Base-by-base conservation (phyloP, 2,888 invertebrate species). In the Platycheirus albimanus region DNA sequence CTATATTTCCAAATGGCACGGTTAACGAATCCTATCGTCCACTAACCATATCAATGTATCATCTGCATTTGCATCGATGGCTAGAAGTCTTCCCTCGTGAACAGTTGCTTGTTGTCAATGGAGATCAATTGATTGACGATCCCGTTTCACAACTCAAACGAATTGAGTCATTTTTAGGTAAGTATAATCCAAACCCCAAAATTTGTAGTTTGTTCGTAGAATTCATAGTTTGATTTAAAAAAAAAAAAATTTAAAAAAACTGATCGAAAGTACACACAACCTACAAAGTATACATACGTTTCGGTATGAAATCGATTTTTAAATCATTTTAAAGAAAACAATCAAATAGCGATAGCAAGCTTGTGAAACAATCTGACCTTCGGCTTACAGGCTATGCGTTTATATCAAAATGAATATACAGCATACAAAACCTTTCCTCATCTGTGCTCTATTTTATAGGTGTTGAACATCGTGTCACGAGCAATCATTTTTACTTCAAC, bases 401-500 rank as follows among this genome's bases (percentile, higher is more conserved):
- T 15, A 13, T 15, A n/a, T 8, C 2, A 24, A 10, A 4, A 17
- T n/a, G n/a, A n/a, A 36, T 4, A 36, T 11, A 11, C 13, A 54
- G 11, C 13, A 17, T 13, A 13, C 1, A 13, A n/a, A 56, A 17
- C 24, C 20, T 13, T 49, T 15, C 4, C 49, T 15, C 51, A 52
- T 41, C 3, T 17, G 13, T 49, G 5, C 30, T 49, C 13, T 70
- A 20, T 43, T 66, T 71, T 63, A 13, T 79, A 91, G 91, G 91
- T 86, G 89, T 91, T 63, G 91, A 91, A 85, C 91, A 91, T 84
- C 92, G 93, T 58, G 95, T 97, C 85, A 94, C 94, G 67, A 93
- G 95, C 87, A 96, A 96, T 90, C 97, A 98, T 91, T 97, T 99
- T 91, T 98, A 98, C 92, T 99, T 97, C 92, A 99, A 99, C 92